A percentile compares a stretch with the other conserved stretches of the same genome.
Conservation (phyloP, 2,888 invertebrate species). For the Rugalucina vietnamica region DNA sequence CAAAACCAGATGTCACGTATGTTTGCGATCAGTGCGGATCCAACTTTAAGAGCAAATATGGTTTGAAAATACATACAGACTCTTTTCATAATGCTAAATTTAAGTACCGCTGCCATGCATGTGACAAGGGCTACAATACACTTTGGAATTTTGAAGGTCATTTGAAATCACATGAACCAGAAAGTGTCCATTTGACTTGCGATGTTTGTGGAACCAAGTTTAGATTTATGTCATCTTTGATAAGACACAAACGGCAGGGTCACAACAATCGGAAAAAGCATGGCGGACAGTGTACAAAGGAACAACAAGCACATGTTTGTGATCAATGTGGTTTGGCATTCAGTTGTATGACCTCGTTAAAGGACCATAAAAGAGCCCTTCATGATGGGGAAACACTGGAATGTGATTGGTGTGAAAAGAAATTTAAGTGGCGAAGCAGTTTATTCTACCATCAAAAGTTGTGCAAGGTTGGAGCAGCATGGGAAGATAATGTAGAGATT, state of each 20-base stretch:
- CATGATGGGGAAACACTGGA: not conserved
- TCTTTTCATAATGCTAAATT: not conserved
- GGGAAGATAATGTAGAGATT: not conserved
- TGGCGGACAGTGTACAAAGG: too few relatives aligned
- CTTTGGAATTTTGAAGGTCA: not conserved
- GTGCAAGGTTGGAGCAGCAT: not conserved
- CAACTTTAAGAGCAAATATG: not conserved
- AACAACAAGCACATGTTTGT: too few relatives aligned
- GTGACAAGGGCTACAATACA: not conserved
- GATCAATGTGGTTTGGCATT: too few relatives aligned
- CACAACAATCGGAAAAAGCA: too few relatives aligned
- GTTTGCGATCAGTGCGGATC: not conserved
- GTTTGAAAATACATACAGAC: not conserved
- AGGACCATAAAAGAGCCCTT: not conserved
- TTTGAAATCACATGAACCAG: not conserved
- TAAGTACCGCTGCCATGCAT: not conserved
- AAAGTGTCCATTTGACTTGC: not conserved
- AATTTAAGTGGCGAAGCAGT: not conserved
- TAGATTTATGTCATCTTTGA: not conserved
- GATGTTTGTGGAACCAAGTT: not conserved
- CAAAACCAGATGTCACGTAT: not conserved
- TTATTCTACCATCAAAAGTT: not conserved
- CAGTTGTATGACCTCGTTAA: not conserved
- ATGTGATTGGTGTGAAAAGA: not conserved
- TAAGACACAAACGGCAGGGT: not conserved